Evolutionary conservation across 2,888 invertebrate species (phyloP).

Genomic region (Chrysina gloriosa): DNA sequence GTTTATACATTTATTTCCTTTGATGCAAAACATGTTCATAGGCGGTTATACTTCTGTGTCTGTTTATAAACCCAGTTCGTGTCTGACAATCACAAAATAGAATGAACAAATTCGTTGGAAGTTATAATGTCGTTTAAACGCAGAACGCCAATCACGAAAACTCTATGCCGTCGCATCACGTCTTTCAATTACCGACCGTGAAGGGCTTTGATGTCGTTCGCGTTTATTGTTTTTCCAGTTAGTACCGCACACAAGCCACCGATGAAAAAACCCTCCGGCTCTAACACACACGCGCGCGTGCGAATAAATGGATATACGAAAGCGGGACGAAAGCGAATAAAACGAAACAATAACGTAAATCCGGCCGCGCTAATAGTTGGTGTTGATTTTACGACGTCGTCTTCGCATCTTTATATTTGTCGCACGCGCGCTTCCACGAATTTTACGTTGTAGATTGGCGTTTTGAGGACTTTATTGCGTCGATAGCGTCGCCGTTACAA

Average conservation of each 20-base stretch:
- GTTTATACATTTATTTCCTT: too few relatives aligned
- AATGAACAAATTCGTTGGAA: background rate
- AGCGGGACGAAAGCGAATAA: too few relatives aligned
- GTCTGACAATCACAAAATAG: background rate
- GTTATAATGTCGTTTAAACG: background rate
- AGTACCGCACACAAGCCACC: background rate
- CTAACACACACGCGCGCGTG: background rate
- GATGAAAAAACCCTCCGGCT: too few relatives aligned
- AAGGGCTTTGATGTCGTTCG: slow-evolving; percentile 16
- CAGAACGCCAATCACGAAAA: slow-evolving; percentile 5
- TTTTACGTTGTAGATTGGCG: slow-evolving; percentile 16
- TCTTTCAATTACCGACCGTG: slow-evolving; percentile 21
- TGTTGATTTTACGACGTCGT: slow-evolving; percentile 27
- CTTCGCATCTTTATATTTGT: slow-evolving; percentile 15
- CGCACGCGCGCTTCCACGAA: slow-evolving; percentile 1
- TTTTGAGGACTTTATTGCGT: slow-evolving; percentile 16
- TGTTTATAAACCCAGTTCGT: background rate
- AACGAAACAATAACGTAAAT: slow-evolving; percentile 28
- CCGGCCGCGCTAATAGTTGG: slow-evolving; percentile 7
- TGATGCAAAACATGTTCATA: too few relatives aligned
- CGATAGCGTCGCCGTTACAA: slow-evolving; percentile 10
- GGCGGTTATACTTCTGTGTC: too few relatives aligned
- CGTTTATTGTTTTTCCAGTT: slow-evolving; percentile 23
- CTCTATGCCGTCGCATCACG: background rate
- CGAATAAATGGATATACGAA: background rate